A percentile compares a stretch with the other conserved stretches of the same genome.
Evolutionary conservation across 2,113 vertebrate species (phyloP).

Genomic region (Cephalopterus ornatus): DNA sequence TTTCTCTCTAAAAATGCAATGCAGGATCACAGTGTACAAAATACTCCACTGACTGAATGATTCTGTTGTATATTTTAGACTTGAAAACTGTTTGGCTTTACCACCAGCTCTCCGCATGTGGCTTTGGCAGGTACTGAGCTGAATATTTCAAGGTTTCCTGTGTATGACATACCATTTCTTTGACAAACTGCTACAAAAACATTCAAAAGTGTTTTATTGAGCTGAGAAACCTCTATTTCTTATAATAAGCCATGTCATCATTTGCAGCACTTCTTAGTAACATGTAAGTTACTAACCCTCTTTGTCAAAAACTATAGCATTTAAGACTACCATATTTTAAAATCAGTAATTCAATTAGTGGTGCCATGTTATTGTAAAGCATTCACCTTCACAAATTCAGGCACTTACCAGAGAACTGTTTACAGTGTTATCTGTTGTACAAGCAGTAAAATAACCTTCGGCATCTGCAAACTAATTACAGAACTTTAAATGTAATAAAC

Average conservation of each 20-base stretch:
- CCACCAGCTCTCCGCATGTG: background rate
- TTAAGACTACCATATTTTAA: background rate
- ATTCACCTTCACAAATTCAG: background rate
- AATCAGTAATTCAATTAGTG: background rate
- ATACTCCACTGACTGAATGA: background rate
- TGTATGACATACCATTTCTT: background rate
- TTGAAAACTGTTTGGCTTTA: background rate
- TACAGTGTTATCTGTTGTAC: conserved; percentile 81
- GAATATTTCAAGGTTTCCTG: background rate
- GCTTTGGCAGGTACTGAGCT: background rate
- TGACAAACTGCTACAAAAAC: background rate
- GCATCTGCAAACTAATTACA: conserved; percentile 88
- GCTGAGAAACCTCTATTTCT: background rate
- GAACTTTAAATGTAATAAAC: background rate
- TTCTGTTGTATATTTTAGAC: background rate
- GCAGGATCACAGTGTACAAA: background rate
- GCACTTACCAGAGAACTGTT: conserved; percentile 88
- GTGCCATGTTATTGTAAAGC: background rate
- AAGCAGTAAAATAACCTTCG: conserved; percentile 87
- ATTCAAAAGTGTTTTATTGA: background rate
- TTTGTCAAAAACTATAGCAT: background rate
- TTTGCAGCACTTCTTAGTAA: background rate
- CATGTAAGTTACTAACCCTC: background rate
- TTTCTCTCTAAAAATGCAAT: background rate
- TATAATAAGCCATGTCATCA: background rate